Conservation (phyloP, 2,797 vertebrate genomes). For the Gobio occitaniae region DNA sequence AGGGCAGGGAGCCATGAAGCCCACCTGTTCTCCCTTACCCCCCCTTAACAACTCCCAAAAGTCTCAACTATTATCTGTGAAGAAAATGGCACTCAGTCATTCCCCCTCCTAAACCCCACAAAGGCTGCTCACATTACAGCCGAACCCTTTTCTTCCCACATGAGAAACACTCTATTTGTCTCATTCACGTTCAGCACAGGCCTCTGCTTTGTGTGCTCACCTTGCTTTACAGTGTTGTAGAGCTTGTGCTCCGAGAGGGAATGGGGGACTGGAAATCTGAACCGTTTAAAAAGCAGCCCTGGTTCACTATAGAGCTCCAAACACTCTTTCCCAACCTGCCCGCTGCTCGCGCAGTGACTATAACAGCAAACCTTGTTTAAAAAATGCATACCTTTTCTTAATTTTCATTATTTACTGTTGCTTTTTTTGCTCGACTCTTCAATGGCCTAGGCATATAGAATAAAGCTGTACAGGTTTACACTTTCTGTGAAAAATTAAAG, state of each 20-base stretch:
- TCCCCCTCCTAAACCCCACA: slow-evolving; percentile 55
- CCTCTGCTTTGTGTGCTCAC: slow-evolving; percentile 74
- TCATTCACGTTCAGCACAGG: slow-evolving; percentile 69
- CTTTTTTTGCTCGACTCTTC: not conserved
- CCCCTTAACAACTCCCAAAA: slow-evolving; percentile 41
- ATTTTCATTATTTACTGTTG: not conserved
- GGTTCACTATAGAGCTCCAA: slow-evolving; percentile 66
- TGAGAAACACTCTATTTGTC: slow-evolving; percentile 60
- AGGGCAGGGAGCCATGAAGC: slow-evolving; percentile 47
- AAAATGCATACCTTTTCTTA: slow-evolving; percentile 34
- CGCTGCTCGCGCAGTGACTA: slow-evolving; percentile 45
- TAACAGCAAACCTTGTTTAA: slow-evolving; percentile 42
- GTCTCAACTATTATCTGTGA: slow-evolving; percentile 60
- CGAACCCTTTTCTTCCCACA: slow-evolving; percentile 59
- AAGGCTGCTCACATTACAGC: slow-evolving; percentile 65
- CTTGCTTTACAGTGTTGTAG: slow-evolving; percentile 80
- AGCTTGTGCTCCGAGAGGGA: slow-evolving; percentile 62
- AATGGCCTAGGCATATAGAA: not conserved
- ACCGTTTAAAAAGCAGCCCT: slow-evolving; percentile 77
- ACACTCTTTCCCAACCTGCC: slow-evolving; percentile 71
- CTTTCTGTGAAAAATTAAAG: not conserved
- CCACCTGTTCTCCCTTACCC: slow-evolving; percentile 59
- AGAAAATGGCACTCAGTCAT: slow-evolving; percentile 60
- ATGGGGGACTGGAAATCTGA: slow-evolving; percentile 74
- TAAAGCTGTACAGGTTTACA: not conserved